Evolutionary conservation across 2,797 vertebrate genomes (phyloP).

Genomic region (Arctocebus calabarensis): DNA sequence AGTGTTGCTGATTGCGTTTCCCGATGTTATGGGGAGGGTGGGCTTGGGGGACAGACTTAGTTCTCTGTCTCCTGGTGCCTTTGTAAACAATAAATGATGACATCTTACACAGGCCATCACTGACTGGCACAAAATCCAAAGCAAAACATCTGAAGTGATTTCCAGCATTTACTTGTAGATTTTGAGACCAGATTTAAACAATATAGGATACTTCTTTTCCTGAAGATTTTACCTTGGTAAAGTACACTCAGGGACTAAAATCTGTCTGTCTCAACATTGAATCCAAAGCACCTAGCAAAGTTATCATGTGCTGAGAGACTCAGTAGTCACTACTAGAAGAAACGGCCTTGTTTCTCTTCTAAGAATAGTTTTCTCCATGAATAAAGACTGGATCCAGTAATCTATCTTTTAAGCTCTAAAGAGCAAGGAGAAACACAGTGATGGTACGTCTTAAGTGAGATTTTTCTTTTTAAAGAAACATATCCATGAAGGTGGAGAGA

Average conservation of each 20-base stretch:
- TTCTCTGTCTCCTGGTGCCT: neutral
- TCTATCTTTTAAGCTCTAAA: conserved; percentile 23
- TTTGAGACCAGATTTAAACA: conserved; percentile 54
- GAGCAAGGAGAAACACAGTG: neutral
- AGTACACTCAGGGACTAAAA: conserved; percentile 24
- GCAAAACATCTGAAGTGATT: neutral
- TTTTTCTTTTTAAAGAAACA: neutral
- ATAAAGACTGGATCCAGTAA: neutral
- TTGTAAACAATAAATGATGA: conserved; percentile 26
- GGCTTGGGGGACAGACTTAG: neutral
- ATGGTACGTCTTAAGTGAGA: neutral
- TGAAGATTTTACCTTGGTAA: neutral
- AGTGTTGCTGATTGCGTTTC: conserved; percentile 26
- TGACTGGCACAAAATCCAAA: conserved; percentile 16
- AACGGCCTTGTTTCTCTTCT: neutral
- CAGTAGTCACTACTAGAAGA: conserved; percentile 3
- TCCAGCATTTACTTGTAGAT: conserved; percentile 27
- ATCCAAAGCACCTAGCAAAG: conserved; percentile 37
- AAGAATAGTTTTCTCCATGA: conserved; percentile 29
- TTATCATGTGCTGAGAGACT: neutral
- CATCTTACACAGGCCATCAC: neutral
- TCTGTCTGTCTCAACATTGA: conserved; percentile 6
- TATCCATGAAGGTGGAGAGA: neutral
- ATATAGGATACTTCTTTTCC: conserved; percentile 18
- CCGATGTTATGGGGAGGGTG: neutral